These are phyloP conservation scores for Amphimedon queenslandica DNA, from an alignment of 37 sponge, comb jelly and placozoan genomes.

Conservation along the genomic window DNA sequence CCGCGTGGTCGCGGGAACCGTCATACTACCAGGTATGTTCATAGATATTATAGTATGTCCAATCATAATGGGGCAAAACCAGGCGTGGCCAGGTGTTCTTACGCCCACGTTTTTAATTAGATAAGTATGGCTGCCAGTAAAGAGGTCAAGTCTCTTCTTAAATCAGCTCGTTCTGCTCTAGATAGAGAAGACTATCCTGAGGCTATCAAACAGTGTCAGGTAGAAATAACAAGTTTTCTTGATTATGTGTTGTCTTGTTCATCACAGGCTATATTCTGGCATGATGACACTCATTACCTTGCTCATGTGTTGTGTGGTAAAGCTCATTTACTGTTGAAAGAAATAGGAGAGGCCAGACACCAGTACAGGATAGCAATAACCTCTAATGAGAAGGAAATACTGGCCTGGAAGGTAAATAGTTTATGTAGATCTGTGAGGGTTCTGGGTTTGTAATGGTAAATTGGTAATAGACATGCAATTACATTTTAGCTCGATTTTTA, in stretches of 20 bases:
- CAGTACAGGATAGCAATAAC: conserved; percentile 62
- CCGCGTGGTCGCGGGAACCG: too few relatives aligned
- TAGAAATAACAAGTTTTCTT: conserved; percentile 27
- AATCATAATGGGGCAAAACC: too few relatives aligned
- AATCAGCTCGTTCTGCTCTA: conserved; percentile 68
- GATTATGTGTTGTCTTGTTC: background rate
- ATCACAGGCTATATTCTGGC: conserved; percentile 48
- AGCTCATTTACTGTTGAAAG: conserved; percentile 36
- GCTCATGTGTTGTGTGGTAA: conserved; percentile 78
- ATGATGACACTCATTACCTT: conserved; percentile 56
- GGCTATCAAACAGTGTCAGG: conserved; percentile 56
- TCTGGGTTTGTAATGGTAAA: too few relatives aligned
- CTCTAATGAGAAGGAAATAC: conserved; percentile 35
- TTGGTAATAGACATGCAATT: too few relatives aligned
- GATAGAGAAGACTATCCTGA: conserved; percentile 55
- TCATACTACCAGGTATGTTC: too few relatives aligned
- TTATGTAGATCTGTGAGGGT: background rate
- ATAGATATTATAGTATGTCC: too few relatives aligned
- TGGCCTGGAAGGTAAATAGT: conserved; percentile 81
- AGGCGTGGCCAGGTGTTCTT: too few relatives aligned
- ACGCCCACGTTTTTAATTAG: too few relatives aligned
- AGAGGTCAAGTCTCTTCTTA: conserved; percentile 64
- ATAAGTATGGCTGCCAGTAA: conserved; percentile 28
- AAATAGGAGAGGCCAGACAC: conserved; percentile 32
- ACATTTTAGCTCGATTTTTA: too few relatives aligned